A percentile compares a stretch with the other conserved stretches of the same genome.
Conservation (phyloP, 2,888 invertebrate genomes). For the Lomographa bimaculata region DNA sequence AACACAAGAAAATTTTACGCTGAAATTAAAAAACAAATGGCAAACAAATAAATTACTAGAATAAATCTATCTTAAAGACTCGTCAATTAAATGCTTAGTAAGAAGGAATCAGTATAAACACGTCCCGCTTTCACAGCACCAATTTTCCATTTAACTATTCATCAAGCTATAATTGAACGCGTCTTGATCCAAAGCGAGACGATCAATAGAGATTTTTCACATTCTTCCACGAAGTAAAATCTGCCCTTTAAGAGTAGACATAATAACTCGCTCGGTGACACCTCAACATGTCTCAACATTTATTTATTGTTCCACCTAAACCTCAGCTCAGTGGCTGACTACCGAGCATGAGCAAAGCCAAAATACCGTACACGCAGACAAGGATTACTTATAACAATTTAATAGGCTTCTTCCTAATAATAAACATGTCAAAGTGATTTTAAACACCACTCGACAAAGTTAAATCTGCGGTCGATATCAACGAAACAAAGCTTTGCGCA, state of each 20-base stretch:
- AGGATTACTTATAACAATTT: constrained; percentile 78
- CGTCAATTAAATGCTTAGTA: too few species aligned
- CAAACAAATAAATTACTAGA: too few species aligned
- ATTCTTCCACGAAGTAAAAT: constrained; percentile 29
- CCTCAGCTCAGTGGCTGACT: constrained; percentile 50
- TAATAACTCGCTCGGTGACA: constrained; percentile 50
- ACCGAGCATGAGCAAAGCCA: constrained; percentile 60
- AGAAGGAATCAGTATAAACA: constrained; percentile 3
- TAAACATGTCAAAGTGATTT: constrained; percentile 77
- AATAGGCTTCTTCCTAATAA: constrained; percentile 79
- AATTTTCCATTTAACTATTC: constrained; percentile 12
- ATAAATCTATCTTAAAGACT: too few species aligned
- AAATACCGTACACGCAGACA: constrained; percentile 68
- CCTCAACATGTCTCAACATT: constrained; percentile 62
- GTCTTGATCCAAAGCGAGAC: constrained; percentile 7
- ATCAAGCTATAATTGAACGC: constrained; percentile 10
- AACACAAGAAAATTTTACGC: too few species aligned
- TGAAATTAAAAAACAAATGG: too few species aligned
- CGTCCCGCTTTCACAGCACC: neutral
- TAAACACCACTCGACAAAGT: constrained; percentile 64
- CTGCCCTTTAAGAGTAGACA: constrained; percentile 33
- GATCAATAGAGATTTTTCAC: constrained; percentile 21
- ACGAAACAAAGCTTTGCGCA: constrained; percentile 35
- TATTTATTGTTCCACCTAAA: constrained; percentile 57
- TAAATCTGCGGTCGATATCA: constrained; percentile 33